Base-by-base conservation (phyloP, 2,113 vertebrate species). In the Takifugu flavidus region DNA sequence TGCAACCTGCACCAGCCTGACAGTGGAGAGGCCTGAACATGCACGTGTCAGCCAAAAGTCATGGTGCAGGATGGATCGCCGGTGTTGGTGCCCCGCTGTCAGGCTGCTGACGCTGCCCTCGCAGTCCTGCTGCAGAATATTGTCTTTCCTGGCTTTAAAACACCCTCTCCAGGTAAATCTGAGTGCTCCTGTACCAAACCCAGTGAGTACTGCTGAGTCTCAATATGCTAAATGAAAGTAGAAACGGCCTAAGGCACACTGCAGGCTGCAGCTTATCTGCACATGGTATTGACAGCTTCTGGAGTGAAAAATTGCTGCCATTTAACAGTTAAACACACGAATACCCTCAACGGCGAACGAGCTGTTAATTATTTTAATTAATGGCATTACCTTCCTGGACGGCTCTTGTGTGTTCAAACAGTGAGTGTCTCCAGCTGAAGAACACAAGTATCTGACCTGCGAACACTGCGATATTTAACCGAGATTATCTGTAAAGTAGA, bases 401-500 rank as follows among this genome's bases (percentile, higher is more conserved):
- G 34, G 55, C 57, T 79, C 77, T 83, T 43, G 6, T 55, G 56
- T 62, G 54, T 74, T 71, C 20, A 67, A 31, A 47, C 66, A 75
- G 55, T 27, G 52, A 13, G 46, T 26, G 53, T 67, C 49, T 78
- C 67, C 57, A 50, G 59, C 29, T 58, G 60, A 68, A 29, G 46
- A 59, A 79, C 51, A 53, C 42, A 62, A 65, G 71, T 49, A 72
- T 80, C 10, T 83, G 82, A 87, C 83, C 86, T 54, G 25, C 76
- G 72, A 82, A 72, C 75, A 73, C 39, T 75, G 82, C 57, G 13
- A 86, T 84, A 86, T 82, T 87, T 89, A 87, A 84, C 74, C 56
- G 67, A 80, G 80, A 85, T 85, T 77, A 84, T 85, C 75, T 86
- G 77, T 85, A 82, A 85, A 74, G 78, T 80, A 85, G 84, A 79